Percentiles rank a stretch among this genome's conserved stretches.
Evolutionary conservation across 1,140 invertebrate species (phyloP).

Genomic region (Streblospio benedicti): DNA sequence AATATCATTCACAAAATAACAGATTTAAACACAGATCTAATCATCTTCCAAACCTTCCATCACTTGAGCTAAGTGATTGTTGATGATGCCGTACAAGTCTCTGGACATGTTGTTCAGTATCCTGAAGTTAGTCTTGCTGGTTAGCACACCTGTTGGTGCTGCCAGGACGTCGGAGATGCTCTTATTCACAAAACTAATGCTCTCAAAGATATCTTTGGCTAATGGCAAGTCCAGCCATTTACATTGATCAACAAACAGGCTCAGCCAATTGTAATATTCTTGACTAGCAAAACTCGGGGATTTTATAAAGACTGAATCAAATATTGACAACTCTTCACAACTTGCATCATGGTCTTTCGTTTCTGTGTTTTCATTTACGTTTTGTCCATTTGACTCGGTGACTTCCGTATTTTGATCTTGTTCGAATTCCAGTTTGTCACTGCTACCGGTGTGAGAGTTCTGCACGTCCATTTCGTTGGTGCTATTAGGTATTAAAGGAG

Average conservation of each 20-base stretch:
- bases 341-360: too few relatives aligned
- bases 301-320: constrained; percentile 26
- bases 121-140: constrained; percentile 37
- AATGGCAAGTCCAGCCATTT: constrained; percentile 36
- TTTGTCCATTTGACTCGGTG: too few relatives aligned
- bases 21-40: too few relatives aligned
- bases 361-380: too few relatives aligned
- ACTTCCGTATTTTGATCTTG: too few relatives aligned
- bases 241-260: constrained; percentile 36
- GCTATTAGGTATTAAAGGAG: too few relatives aligned
- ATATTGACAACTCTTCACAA: not conserved
- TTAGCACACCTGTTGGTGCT: constrained; percentile 33
- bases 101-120: constrained; percentile 39
- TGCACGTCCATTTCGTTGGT: too few relatives aligned
- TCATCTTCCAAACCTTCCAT: constrained; percentile 33
- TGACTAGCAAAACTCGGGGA: constrained; percentile 39
- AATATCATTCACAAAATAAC: too few relatives aligned
- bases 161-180: constrained; percentile 40
- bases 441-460: too few relatives aligned
- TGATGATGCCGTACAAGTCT: constrained; percentile 35
- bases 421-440: too few relatives aligned
- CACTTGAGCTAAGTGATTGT: constrained; percentile 35
- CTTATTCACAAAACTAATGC: constrained; percentile 42
- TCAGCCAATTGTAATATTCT: constrained; percentile 43
- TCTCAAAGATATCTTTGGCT: constrained; percentile 35